Evolutionary conservation across 2,113 vertebrate species (phyloP).

Genomic region (Dromiciops gliroides): DNA sequence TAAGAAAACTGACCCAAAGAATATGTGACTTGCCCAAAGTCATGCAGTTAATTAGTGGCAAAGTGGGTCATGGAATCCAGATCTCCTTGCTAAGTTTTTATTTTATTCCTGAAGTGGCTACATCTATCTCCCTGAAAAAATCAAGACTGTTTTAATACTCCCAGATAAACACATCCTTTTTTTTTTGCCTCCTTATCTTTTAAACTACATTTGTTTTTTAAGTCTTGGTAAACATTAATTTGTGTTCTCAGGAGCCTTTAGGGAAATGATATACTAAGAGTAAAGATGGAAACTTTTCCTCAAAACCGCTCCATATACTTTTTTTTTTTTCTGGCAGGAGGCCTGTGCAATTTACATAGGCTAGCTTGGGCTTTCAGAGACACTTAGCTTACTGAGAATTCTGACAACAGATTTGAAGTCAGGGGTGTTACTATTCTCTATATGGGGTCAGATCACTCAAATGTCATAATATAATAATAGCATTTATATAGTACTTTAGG

Average conservation of each 20-base stretch:
- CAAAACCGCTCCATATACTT: no score
- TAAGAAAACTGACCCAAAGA: background rate
- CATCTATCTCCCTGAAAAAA: background rate
- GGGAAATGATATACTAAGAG: slow-evolving; percentile 41
- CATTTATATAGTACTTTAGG: no score
- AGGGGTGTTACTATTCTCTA: background rate
- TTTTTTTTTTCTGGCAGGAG: no score
- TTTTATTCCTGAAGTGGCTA: background rate
- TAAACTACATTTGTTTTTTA: slow-evolving; percentile 6
- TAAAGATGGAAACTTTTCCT: slow-evolving; percentile 56
- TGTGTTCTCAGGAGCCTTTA: slow-evolving; percentile 20
- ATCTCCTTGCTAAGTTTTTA: background rate
- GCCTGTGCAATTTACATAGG: slow-evolving; percentile 47
- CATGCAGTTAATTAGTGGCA: background rate
- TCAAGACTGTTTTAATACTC: background rate
- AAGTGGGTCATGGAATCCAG: background rate
- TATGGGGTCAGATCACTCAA: slow-evolving; percentile 4
- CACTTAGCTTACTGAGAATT: slow-evolving; percentile 19
- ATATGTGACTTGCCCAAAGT: background rate
- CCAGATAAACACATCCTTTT: background rate
- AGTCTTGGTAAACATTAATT: slow-evolving; percentile 4
- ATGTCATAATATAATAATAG: background rate
- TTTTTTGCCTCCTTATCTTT: background rate
- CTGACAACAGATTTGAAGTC: slow-evolving; percentile 64
- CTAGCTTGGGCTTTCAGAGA: background rate